phyloP scores from a whole-genome alignment of 2,888 invertebrate species.

The Ochropleura leucogaster region DNA sequence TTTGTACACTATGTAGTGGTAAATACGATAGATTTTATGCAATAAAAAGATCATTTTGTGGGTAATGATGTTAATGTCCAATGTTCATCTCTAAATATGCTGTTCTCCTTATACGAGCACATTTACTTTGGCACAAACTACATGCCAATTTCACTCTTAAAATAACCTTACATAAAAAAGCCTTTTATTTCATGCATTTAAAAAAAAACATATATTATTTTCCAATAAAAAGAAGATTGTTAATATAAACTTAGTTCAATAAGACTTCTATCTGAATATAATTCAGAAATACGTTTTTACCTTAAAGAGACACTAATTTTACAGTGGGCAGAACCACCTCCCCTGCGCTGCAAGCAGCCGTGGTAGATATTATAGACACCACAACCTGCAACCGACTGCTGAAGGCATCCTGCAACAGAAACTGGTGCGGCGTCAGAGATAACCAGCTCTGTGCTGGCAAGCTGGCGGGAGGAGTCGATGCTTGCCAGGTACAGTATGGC shows the following conservation, averaged over 20 bases:
- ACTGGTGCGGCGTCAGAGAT: constrained; percentile 75
- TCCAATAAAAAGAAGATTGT: no score
- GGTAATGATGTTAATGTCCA: neutral
- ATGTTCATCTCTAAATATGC: neutral
- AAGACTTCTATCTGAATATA: no score
- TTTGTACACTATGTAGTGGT: no score
- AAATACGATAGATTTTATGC: neutral
- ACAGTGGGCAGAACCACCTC: constrained; percentile 69
- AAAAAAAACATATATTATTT: no score
- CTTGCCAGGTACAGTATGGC: constrained; percentile 75
- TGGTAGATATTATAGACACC: constrained; percentile 74
- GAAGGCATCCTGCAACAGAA: constrained; percentile 69
- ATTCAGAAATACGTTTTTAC: no score
- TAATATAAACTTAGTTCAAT: no score
- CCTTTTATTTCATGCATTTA: no score
- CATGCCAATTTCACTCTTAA: neutral
- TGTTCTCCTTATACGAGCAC: no score
- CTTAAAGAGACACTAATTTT: neutral
- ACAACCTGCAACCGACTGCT: constrained; percentile 71
- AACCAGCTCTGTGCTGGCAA: constrained; percentile 83
- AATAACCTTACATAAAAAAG: neutral
- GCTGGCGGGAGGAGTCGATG: constrained; percentile 79
- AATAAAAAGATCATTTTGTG: neutral
- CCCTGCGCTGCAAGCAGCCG: constrained; percentile 76
- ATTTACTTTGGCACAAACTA: neutral